Evolutionary conservation across 2,113 vertebrate species (phyloP).

Genomic region (Cettia cetti): DNA sequence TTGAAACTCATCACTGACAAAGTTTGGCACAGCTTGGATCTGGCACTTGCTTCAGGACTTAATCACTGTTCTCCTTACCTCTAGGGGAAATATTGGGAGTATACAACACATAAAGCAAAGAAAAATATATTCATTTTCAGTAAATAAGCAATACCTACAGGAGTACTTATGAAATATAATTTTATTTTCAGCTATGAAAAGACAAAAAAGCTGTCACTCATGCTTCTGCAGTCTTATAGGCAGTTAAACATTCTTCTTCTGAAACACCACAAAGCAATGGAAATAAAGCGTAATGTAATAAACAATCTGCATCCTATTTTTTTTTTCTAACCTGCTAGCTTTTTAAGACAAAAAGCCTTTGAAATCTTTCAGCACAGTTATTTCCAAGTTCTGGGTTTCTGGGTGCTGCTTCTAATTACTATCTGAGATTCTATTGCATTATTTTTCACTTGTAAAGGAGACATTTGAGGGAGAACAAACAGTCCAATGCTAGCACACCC

Average conservation of each 20-base stretch:
- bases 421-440: not conserved
- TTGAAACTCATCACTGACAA: not conserved
- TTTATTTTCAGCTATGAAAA: not conserved
- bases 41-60: not conserved
- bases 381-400: not conserved
- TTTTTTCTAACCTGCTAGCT: not conserved
- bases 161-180: not conserved
- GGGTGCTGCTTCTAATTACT: not conserved
- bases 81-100: not conserved
- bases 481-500: not conserved
- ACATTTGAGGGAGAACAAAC: not conserved
- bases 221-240: not conserved
- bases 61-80: not conserved
- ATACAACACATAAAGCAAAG: not conserved
- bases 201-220: not conserved
- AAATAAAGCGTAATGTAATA: not conserved
- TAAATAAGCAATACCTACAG: not conserved
- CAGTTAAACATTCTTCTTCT: not conserved
- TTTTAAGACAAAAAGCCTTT: not conserved
- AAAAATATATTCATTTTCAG: not conserved
- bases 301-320: not conserved
- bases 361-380: not conserved
- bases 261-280: not conserved
- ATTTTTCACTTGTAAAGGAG: not conserved
- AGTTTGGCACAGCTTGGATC: not conserved